Base-by-base conservation (phyloP, 2,888 invertebrate species). In the Pemphredon lugubris region DNA sequence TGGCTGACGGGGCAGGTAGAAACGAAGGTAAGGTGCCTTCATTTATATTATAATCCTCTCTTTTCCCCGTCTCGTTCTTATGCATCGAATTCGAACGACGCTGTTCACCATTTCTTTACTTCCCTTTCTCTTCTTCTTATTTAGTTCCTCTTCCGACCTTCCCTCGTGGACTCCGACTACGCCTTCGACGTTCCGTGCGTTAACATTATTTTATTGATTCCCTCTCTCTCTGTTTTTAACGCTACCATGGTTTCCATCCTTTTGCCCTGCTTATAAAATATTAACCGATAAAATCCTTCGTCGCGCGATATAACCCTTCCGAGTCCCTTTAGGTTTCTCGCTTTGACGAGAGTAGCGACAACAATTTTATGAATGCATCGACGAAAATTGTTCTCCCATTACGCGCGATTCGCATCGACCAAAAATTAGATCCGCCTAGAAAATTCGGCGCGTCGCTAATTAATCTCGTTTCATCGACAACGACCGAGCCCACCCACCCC, bases 1-100 rank as follows among this genome's bases (percentile, higher is more conserved):
- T 54, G 55, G 75, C 73, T 71, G 67, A 71, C 75, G 70, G 75
- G 42, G 71, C 77, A 75, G 74, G 75, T 75, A 77, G 69, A 72
- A 77, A 60, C 70, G 71, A 68, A 70, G 66, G 57, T 67, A 69
- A 72, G 79, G 75, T 73, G 72, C 71, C 81, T 85, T 85, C 79
- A 84, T 85, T 84, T 85, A 82, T 83, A 84, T 85, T 83, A 81
- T 83, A 84, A 86, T 85, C 79, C 74, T 61, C 78, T 76, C 76
- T 73, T 74, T 67, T 63, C 71, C 65, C 65, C 55, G 68, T 77
- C 83, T 80, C 76, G 83, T 84, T 82, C 82, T 84, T 82, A 83
- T 83, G 78, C 83, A 83, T 83, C 73, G 81, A 79, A 82, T 75
- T 78, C 74, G 54, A 60, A 53, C 71, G 63, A 67, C 67, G 60